Conservation (phyloP, 2,797 vertebrate genomes). For the Urosaurus nigricauda region DNA sequence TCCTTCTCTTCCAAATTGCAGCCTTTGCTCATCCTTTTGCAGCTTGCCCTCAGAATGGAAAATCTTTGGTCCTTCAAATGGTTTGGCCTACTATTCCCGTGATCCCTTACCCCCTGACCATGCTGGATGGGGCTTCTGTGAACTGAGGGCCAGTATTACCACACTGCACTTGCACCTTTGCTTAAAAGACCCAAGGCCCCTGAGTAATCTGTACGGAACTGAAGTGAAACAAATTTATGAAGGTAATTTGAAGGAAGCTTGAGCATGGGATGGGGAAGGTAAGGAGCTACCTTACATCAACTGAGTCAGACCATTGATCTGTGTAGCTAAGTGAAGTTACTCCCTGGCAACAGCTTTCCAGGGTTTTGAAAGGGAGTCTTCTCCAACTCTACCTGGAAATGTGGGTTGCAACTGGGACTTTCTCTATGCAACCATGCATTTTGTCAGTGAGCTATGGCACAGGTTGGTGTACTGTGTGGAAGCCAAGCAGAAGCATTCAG, state of each 20-base stretch:
- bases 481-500: neutral
- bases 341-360: neutral
- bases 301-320: neutral
- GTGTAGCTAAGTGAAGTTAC: neutral
- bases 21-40: neutral
- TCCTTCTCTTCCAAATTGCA: neutral
- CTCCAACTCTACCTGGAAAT: neutral
- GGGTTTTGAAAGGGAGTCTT: neutral
- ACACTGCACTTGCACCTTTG: neutral
- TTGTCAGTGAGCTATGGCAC: neutral
- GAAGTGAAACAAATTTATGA: neutral
- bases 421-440: neutral
- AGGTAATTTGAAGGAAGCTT: no score
- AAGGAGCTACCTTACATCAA: no score
- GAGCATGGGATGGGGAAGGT: neutral
- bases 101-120: neutral
- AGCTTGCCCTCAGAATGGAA: neutral
- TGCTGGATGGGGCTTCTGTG: neutral
- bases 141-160: neutral
- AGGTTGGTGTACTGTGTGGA: neutral
- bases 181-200: neutral
- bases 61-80: neutral
- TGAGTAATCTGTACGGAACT: neutral
- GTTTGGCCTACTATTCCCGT: neutral
- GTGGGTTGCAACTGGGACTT: neutral